phyloP scores from a whole-genome alignment of 2,797 vertebrate species.

The Arnoldichthys spilopterus region DNA sequence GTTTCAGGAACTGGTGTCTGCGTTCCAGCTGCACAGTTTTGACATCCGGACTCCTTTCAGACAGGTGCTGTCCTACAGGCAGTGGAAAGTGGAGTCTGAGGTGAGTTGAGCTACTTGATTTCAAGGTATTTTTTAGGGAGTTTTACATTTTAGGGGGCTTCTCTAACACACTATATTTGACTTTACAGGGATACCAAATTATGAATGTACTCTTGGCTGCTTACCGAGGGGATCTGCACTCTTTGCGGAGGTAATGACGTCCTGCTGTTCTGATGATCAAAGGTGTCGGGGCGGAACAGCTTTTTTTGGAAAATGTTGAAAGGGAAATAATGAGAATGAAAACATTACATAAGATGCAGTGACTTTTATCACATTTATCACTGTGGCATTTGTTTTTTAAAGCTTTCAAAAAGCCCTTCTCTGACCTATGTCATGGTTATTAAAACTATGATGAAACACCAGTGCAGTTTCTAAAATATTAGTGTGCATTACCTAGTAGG shows the following conservation, averaged over 20 bases:
- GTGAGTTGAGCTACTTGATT: conserved; percentile 51
- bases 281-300: background rate
- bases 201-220: conserved; percentile 76
- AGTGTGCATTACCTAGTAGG: background rate
- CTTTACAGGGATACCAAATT: conserved; percentile 74
- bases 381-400: background rate
- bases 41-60: conserved; percentile 76
- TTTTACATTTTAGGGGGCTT: background rate
- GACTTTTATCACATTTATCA: background rate
- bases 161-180: background rate
- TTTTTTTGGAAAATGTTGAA: background rate
- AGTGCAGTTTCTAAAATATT: background rate
- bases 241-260: conserved; percentile 68
- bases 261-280: background rate
- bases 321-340: too few species aligned
- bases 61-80: conserved; percentile 73
- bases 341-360: too few species aligned
- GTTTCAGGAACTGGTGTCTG: conserved; percentile 70
- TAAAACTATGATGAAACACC: background rate
- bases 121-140: background rate
- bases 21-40: conserved; percentile 75
- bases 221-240: conserved; percentile 70
- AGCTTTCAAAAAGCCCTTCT: background rate
- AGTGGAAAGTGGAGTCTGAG: conserved; percentile 77
- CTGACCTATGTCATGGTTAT: background rate